Evolutionary conservation across 2,797 vertebrate genomes (phyloP), one percentile per base, ranked within the genome.

Genomic region (Oreochromis mossambicus): DNA sequence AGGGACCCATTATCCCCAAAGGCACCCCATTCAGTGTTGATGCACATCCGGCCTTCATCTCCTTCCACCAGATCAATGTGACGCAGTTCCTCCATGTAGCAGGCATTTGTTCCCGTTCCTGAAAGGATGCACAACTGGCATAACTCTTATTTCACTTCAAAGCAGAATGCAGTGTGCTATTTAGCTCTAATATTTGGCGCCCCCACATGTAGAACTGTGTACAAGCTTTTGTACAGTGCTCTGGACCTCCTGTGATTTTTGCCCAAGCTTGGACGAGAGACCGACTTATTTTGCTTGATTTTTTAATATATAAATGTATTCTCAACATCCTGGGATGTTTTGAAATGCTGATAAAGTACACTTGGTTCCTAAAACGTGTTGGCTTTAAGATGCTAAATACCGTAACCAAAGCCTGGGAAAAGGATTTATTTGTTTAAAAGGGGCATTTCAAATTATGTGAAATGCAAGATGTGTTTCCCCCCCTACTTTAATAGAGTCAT

Each of bases 1-100:
- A 98, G 92, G 0, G 95, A 96, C 6, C 98, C 98, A 0, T 98
- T 96, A 1, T 98, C 98, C 19, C 98, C 98, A 2, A 98, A 98
- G 21, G 97, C 97, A 0, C 98, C 98, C 98, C 98, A 98, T 93
- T 98, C 98, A 0, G 98, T 99, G 96, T 99, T 99, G 87, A 99
- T 97, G 93, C 98, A 99, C 98, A 99, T 99, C 38, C 98, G 95
- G 7, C 98, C 98, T 90, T 99, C 98, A 0, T 99, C 98, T 0
- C 98, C 98, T 77, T 99, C 98, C 94, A 99, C 98, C 95, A 97
- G 90, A 93, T 99, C 98, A 0, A 99, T 98, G 94, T 99, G 97
- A 51, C 98, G 92, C 95, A 99, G 87, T 51, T 99, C 98, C 93
- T 99, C 98, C 98, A 99, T 99, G 95, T 99, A 99, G 83, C 98